Conservation (phyloP, 2,113 vertebrate species). For the Pelodiscus sinensis region DNA sequence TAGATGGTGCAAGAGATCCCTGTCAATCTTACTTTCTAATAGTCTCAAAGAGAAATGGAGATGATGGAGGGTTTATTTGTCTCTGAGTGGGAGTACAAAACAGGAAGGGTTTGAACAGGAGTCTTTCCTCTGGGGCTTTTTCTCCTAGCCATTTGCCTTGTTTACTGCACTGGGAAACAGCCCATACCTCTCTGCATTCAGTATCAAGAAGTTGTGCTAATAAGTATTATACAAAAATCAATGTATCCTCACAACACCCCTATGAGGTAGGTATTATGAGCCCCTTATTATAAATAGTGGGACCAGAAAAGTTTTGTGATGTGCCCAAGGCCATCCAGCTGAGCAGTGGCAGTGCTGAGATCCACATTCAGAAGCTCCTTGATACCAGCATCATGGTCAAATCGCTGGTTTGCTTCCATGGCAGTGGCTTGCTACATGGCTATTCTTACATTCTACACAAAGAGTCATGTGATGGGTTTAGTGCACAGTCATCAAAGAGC, state of each 20-base stretch:
- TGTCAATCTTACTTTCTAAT: not conserved
- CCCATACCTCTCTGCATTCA: constrained; percentile 27
- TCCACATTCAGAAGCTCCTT: constrained; percentile 47
- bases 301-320: not conserved
- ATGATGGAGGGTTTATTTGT: constrained; percentile 22
- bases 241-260: not conserved
- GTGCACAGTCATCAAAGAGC: constrained; percentile 67
- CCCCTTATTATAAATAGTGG: not conserved
- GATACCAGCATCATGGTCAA: constrained; percentile 42
- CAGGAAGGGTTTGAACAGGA: constrained; percentile 42
- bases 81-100: constrained; percentile 73
- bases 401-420: constrained; percentile 9
- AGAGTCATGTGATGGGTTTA: constrained; percentile 69
- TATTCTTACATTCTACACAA: constrained; percentile 40
- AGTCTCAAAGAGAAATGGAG: constrained; percentile 13
- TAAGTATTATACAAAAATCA: not conserved
- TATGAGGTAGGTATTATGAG: not conserved
- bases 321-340: constrained; percentile 21
- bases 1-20: constrained; percentile 8
- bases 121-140: not conserved
- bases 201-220: not conserved
- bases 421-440: constrained; percentile 47
- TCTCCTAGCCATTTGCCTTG: not conserved
- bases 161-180: constrained; percentile 26
- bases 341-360: constrained; percentile 46